Evolutionary conservation across 2,113 vertebrate genomes (phyloP).

Genomic region (Apodemus sylvaticus): DNA sequence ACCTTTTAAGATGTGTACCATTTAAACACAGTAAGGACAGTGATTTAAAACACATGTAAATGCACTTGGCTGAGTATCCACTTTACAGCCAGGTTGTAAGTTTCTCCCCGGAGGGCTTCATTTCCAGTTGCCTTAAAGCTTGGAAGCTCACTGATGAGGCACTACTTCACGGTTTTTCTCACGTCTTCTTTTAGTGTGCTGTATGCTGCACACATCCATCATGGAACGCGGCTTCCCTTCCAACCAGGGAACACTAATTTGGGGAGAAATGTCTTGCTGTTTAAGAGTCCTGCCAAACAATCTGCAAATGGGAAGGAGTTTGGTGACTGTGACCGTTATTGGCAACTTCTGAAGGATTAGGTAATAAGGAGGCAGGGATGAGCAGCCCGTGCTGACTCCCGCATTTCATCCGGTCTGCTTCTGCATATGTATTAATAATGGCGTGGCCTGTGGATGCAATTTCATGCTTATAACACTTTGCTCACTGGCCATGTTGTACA

Average conservation of each 20-base stretch:
- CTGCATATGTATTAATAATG: constrained; percentile 72
- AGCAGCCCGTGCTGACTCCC: constrained; percentile 70
- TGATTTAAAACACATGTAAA: constrained; percentile 66
- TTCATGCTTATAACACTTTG: constrained; percentile 66
- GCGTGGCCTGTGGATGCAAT: constrained; percentile 64
- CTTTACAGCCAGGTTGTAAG: constrained; percentile 25
- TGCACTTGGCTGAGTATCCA: neutral
- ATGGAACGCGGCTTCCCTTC: constrained; percentile 4
- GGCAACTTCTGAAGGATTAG: constrained; percentile 76
- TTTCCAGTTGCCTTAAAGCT: neutral
- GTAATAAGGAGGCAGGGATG: constrained; percentile 73
- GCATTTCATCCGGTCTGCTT: constrained; percentile 72
- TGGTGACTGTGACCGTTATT: constrained; percentile 70
- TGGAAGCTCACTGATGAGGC: neutral
- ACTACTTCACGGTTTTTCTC: neutral
- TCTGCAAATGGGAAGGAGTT: constrained; percentile 76
- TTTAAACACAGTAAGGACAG: constrained; percentile 63
- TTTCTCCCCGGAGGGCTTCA: constrained; percentile 21
- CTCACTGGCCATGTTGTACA: constrained; percentile 62
- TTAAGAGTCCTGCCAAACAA: constrained; percentile 77
- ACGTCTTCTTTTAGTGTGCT: neutral
- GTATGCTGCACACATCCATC: neutral
- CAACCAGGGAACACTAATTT: constrained; percentile 42
- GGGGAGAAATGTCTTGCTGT: constrained; percentile 67
- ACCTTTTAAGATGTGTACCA: neutral